A percentile compares a stretch with the other conserved stretches of the same genome.
phyloP scores from a whole-genome alignment of 92 coral and sea anemone species.

The Parazoanthus darwini region DNA sequence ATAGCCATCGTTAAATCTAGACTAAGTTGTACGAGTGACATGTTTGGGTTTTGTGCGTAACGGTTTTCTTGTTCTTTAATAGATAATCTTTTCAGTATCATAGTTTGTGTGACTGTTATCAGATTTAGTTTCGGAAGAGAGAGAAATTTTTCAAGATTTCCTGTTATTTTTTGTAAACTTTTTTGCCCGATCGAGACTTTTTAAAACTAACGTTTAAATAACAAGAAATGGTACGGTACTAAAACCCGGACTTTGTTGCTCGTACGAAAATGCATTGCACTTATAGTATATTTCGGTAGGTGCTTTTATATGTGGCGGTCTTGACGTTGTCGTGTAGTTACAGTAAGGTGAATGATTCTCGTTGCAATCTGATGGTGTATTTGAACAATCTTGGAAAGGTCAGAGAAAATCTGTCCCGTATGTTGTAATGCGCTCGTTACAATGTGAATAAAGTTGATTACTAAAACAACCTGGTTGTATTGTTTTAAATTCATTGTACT shows the following conservation, averaged over 20 bases:
- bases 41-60: conserved; percentile 35
- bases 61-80: background rate
- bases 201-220: background rate
- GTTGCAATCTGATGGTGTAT: background rate
- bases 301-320: background rate
- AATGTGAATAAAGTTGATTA: conserved; percentile 15
- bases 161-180: too few relatives aligned
- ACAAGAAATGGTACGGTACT: background rate
- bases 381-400: background rate
- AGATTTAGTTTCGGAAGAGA: background rate
- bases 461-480: background rate
- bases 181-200: too few relatives aligned
- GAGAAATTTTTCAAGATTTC: background rate
- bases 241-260: conserved; percentile 45
- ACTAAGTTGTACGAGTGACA: conserved; percentile 11
- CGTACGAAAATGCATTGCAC: background rate
- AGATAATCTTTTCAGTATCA: background rate
- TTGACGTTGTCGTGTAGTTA: background rate
- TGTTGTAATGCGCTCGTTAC: conserved; percentile 12
- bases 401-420: background rate
- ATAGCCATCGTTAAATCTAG: background rate
- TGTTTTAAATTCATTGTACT: background rate
- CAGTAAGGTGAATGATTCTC: background rate
- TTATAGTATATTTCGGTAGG: background rate
- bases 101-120: background rate